phyloP scores from a whole-genome alignment of 1,140 invertebrate genomes.

The Drosophila parabipectinata region DNA sequence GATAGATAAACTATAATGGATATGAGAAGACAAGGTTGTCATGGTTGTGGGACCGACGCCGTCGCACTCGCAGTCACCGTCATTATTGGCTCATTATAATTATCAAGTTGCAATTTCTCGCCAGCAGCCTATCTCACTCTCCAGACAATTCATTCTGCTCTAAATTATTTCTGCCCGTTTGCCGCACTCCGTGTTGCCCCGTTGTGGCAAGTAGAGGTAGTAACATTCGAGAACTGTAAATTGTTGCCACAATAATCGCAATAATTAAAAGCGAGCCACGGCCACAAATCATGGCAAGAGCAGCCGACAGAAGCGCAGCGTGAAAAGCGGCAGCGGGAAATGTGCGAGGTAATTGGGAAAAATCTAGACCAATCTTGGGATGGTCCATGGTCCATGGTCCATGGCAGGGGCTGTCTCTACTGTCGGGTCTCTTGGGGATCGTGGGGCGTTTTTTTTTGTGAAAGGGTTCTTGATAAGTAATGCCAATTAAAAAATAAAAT shows the following conservation, averaged over 20 bases:
- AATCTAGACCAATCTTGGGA: conserved; percentile 64
- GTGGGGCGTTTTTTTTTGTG: conserved; percentile 21
- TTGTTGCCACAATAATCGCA: conserved; percentile 77
- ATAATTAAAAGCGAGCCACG: conserved; percentile 70
- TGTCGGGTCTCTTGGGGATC: conserved; percentile 15
- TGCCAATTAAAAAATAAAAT: conserved; percentile 31
- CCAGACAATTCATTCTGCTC: conserved; percentile 65
- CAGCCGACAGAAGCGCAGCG: conserved; percentile 6
- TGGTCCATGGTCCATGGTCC: conserved; percentile 11
- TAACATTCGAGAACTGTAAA: conserved; percentile 71
- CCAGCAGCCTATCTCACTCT: conserved; percentile 16
- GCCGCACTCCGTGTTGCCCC: conserved; percentile 1
- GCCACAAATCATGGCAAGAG: conserved; percentile 65
- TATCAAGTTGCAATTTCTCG: conserved; percentile 57
- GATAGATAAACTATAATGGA: conserved; percentile 26
- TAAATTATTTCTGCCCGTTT: conserved; percentile 58
- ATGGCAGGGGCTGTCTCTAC: conserved; percentile 7
- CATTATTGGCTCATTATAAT: conserved; percentile 73
- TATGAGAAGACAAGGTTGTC: conserved; percentile 46
- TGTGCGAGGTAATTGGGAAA: conserved; percentile 49
- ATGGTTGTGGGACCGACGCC: conserved; percentile 30
- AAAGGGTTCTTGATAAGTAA: conserved; percentile 37
- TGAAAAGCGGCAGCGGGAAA: conserved; percentile 28
- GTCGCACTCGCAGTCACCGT: conserved; percentile 1
- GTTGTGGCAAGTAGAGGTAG: conserved; percentile 13